phyloP scores from a whole-genome alignment of 2,797 vertebrate genomes.

The Sebastes diaconus region DNA sequence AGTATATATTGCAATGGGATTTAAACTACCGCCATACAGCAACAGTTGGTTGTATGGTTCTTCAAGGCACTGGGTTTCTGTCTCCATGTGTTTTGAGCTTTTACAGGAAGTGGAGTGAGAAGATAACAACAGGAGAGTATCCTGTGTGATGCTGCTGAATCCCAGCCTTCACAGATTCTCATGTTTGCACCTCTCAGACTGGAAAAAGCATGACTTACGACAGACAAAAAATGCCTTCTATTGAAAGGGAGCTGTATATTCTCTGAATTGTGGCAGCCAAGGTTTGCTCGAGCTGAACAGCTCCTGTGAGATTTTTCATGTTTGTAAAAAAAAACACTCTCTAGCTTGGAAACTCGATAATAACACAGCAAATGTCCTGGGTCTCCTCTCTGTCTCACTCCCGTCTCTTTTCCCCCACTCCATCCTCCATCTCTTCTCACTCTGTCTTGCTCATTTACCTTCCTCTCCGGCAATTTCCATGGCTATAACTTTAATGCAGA shows the following conservation, averaged over 20 bases:
- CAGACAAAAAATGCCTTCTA: not conserved
- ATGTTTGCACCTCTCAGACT: not conserved
- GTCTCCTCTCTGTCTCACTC: not conserved
- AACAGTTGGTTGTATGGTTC: not conserved
- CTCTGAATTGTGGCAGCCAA: not conserved
- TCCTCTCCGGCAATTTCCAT: conserved; percentile 52
- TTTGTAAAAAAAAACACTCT: conserved; percentile 23
- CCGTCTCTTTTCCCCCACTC: not conserved
- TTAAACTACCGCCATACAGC: not conserved
- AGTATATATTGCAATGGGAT: not conserved
- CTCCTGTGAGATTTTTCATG: conserved; percentile 33
- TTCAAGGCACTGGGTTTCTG: not conserved
- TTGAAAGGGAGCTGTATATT: not conserved
- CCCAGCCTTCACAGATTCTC: not conserved
- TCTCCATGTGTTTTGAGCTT: conserved; percentile 23
- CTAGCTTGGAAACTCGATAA: conserved; percentile 50
- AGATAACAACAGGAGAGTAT: conserved; percentile 46
- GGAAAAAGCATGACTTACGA: not conserved
- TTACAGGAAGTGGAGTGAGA: conserved; percentile 45
- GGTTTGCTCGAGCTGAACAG: conserved; percentile 1
- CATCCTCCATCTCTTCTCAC: conserved; percentile 15
- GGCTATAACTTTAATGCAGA: conserved; percentile 56
- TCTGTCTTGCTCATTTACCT: conserved; percentile 44
- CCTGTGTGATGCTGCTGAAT: conserved; percentile 24
- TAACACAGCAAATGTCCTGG: conserved; percentile 2